These are phyloP conservation scores for Podocnemis expansa DNA, from an alignment of 2,113 vertebrate species.

Conservation along the genomic window DNA sequence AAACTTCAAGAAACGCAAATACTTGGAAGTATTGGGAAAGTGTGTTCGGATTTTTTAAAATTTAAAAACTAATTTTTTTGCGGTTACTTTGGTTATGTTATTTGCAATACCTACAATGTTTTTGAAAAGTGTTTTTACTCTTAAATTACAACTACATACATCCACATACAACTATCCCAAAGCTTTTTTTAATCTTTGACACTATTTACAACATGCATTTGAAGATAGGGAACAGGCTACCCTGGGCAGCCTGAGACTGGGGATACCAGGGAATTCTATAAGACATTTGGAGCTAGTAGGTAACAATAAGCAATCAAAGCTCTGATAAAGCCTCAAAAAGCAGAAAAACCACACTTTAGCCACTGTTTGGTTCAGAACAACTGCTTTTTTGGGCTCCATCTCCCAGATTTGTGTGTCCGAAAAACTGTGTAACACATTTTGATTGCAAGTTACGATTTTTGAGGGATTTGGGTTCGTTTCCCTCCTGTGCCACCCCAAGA, in stretches of 20 bases:
- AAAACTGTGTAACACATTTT: background rate
- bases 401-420: background rate
- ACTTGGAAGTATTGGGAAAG: background rate
- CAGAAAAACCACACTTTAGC: background rate
- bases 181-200: background rate
- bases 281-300: background rate
- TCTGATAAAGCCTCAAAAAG: background rate
- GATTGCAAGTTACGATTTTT: background rate
- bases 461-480: background rate
- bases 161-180: fast-evolving
- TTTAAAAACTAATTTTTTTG: background rate
- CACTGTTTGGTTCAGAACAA: background rate
- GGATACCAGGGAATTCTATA: background rate
- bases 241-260: background rate
- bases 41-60: background rate
- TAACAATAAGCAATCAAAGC: background rate
- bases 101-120: background rate
- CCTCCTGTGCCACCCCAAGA: too few species aligned
- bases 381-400: background rate
- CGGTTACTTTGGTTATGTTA: too few species aligned
- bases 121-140: background rate
- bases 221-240: fast-evolving
- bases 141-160: background rate
- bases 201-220: background rate
- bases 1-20: background rate